Conservation (phyloP, 2,797 vertebrate genomes). For the Myotis vivesi region DNA sequence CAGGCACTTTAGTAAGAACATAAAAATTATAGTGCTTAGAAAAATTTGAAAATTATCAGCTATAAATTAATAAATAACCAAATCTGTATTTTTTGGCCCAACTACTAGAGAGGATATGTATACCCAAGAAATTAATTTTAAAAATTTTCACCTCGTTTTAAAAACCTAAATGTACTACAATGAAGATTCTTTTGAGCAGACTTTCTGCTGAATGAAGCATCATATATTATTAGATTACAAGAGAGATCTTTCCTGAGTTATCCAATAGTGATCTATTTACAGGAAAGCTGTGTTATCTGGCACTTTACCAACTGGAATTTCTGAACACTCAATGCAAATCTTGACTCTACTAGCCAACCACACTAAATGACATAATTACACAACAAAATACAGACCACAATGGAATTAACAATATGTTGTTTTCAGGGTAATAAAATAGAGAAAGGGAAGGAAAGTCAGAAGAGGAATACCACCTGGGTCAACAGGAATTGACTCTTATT, state of each 20-base stretch:
- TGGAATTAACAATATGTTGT: background rate
- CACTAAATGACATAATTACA: slow-evolving; percentile 50
- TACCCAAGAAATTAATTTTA: slow-evolving; percentile 44
- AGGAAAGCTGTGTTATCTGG: slow-evolving; percentile 40
- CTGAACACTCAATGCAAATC: slow-evolving; percentile 48
- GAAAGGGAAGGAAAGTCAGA: slow-evolving; percentile 3
- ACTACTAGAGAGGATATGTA: slow-evolving; percentile 15
- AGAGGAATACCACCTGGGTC: background rate
- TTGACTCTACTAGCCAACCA: slow-evolving; percentile 41
- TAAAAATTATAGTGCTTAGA: slow-evolving; percentile 62
- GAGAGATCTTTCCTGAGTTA: slow-evolving; percentile 30
- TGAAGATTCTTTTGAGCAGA: slow-evolving; percentile 36
- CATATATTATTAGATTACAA: slow-evolving; percentile 38
- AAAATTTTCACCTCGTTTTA: slow-evolving; percentile 40
- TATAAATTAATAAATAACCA: slow-evolving; percentile 48
- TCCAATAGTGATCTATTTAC: slow-evolving; percentile 28
- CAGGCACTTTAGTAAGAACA: slow-evolving; percentile 73
- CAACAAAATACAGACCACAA: slow-evolving; percentile 36
- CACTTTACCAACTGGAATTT: slow-evolving; percentile 54
- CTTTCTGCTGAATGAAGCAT: slow-evolving; percentile 47
- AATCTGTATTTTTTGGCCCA: slow-evolving; percentile 47
- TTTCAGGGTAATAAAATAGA: background rate
- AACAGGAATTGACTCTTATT: slow-evolving; percentile 27
- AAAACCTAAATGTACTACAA: slow-evolving; percentile 34
- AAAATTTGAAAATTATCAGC: slow-evolving; percentile 58